These are phyloP conservation scores for Drosophila meridionalis DNA, from an alignment of 2,888 invertebrate genomes.

Conservation along the genomic window DNA sequence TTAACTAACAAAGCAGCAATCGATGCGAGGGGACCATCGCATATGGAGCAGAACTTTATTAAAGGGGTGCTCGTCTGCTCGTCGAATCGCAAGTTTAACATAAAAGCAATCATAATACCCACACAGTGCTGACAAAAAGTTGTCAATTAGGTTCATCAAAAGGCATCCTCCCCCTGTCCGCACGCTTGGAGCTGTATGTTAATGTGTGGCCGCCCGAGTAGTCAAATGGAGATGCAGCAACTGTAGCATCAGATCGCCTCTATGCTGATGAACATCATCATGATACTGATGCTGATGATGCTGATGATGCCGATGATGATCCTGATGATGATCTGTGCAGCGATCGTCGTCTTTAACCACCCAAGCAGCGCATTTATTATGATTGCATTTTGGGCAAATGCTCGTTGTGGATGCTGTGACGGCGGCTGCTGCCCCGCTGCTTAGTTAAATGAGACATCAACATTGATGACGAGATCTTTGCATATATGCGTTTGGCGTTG, in stretches of 20 bases:
- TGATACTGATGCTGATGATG: slow-evolving; percentile 1
- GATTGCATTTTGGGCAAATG: slow-evolving; percentile 75
- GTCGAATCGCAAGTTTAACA: slow-evolving; percentile 62
- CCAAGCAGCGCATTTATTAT: slow-evolving; percentile 78
- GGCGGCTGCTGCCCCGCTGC: slow-evolving; percentile 58
- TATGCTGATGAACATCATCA: slow-evolving; percentile 32
- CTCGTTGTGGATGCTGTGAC: slow-evolving; percentile 24
- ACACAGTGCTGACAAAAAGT: slow-evolving; percentile 80
- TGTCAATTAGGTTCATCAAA: slow-evolving; percentile 82
- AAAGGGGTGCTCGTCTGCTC: slow-evolving; percentile 22
- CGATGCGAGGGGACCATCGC: background rate
- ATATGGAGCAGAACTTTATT: background rate
- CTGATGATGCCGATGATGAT: slow-evolving; percentile 2
- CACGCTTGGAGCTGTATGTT: slow-evolving; percentile 56
- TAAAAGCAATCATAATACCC: slow-evolving; percentile 83
- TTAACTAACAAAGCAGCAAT: slow-evolving; percentile 70
- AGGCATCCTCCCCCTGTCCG: slow-evolving; percentile 26
- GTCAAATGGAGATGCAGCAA: slow-evolving; percentile 62
- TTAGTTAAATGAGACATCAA: slow-evolving; percentile 80
- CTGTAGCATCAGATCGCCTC: slow-evolving; percentile 23
- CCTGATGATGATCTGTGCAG: slow-evolving; percentile 19
- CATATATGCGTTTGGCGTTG: slow-evolving; percentile 19
- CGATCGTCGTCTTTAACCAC: slow-evolving; percentile 50
- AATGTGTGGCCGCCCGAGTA: slow-evolving; percentile 64
- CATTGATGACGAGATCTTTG: slow-evolving; percentile 26